These are phyloP conservation scores for Diachrysia chrysitis DNA, from an alignment of 2,888 invertebrate species.

Conservation along the genomic window DNA sequence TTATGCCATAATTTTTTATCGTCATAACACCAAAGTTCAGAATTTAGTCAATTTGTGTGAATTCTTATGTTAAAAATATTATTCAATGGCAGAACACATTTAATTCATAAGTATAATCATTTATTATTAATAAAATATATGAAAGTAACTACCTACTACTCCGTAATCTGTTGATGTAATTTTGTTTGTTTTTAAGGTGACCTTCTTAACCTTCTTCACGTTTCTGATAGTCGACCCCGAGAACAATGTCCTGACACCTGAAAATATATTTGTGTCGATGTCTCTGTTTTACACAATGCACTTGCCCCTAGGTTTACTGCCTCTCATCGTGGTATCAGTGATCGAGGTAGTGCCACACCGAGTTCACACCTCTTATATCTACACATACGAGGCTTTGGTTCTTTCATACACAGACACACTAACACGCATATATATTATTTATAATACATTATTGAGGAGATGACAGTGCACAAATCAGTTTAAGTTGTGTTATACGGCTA, in stretches of 20 bases:
- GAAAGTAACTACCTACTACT: no score
- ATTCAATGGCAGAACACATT: no score
- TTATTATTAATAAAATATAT: no score
- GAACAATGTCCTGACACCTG: slow-evolving; percentile 93
- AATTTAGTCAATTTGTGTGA: no score
- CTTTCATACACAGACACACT: slow-evolving; percentile 72
- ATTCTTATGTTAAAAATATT: no score
- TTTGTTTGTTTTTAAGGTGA: slow-evolving; percentile 90
- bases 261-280: slow-evolving; percentile 96
- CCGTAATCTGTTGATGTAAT: slow-evolving; percentile 29
- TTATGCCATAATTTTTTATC: no score
- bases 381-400: slow-evolving; percentile 77
- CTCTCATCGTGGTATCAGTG: slow-evolving; percentile 92
- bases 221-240: slow-evolving; percentile 92
- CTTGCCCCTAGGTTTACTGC: slow-evolving; percentile 95
- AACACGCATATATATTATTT: slow-evolving; percentile 66
- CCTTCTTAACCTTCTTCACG: slow-evolving; percentile 95
- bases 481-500: slow-evolving; percentile 45
- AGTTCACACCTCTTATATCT: slow-evolving; percentile 53
- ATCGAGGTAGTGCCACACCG: slow-evolving; percentile 91
- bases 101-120: no score
- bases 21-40: no score
- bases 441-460: slow-evolving; percentile 33
- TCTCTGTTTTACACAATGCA: slow-evolving; percentile 96
- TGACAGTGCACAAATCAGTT: slow-evolving; percentile 41